These are phyloP conservation scores for Tribolium madens DNA, from an alignment of 1,140 invertebrate species.

Conservation along the genomic window DNA sequence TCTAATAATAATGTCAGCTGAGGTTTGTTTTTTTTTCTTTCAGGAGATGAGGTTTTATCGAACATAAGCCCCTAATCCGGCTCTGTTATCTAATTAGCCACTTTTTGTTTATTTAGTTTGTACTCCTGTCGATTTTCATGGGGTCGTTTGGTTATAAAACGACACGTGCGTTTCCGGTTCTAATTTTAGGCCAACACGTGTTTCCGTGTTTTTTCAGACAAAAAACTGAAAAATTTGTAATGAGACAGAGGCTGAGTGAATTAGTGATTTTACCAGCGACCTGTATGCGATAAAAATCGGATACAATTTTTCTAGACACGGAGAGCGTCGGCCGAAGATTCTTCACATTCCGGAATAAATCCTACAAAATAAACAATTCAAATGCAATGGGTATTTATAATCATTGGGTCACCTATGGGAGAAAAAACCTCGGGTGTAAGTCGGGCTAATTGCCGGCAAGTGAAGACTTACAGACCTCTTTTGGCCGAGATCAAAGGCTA, in stretches of 20 bases:
- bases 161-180: conserved; percentile 44
- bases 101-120: conserved; percentile 27
- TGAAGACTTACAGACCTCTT: background rate
- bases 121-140: conserved; percentile 27
- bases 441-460: background rate
- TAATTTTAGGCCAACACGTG: conserved; percentile 41
- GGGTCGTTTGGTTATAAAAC: conserved; percentile 33
- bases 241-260: background rate
- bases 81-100: conserved; percentile 1
- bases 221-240: background rate
- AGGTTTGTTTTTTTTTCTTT: conserved; percentile 1
- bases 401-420: background rate
- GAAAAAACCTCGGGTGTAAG: background rate
- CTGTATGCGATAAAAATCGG: background rate
- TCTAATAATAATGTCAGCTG: background rate
- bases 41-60: background rate
- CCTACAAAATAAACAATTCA: background rate
- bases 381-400: background rate
- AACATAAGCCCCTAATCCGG: background rate
- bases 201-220: conserved; percentile 22
- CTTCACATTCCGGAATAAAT: background rate
- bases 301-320: conserved; percentile 11
- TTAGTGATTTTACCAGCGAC: background rate
- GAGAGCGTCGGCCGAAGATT: background rate
- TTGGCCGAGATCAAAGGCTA: background rate